These are phyloP conservation scores for Drosophila funebris DNA, from an alignment of 1,140 invertebrate species.

Conservation along the genomic window DNA sequence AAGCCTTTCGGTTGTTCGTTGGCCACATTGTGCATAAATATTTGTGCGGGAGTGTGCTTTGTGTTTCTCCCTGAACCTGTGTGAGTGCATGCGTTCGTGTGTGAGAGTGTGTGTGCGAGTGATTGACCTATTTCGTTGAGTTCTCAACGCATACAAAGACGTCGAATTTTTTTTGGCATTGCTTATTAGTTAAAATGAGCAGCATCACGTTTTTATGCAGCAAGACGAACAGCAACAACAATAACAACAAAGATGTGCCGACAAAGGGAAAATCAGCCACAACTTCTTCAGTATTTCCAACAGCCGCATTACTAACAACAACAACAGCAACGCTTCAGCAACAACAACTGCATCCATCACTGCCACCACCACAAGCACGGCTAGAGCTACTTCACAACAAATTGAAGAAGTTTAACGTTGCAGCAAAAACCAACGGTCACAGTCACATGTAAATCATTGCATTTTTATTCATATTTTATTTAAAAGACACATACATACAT, in stretches of 20 bases:
- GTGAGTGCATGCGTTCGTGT: slow-evolving; percentile 16
- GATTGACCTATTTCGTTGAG: slow-evolving; percentile 41
- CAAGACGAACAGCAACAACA: slow-evolving; percentile 53
- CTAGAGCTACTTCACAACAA: slow-evolving; percentile 35
- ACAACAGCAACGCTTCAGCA: slow-evolving; percentile 29
- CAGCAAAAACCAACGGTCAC: slow-evolving; percentile 65
- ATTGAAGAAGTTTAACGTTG: slow-evolving; percentile 63
- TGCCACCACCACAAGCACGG: slow-evolving; percentile 33
- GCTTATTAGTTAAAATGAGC: slow-evolving; percentile 56
- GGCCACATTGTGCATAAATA: slow-evolving; percentile 28
- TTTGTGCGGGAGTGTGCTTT: slow-evolving; percentile 23
- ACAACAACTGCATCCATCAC: slow-evolving; percentile 28
- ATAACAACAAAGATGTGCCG: slow-evolving; percentile 38
- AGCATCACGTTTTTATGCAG: slow-evolving; percentile 80
- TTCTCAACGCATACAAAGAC: slow-evolving; percentile 17
- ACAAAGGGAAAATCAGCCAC: slow-evolving; percentile 42
- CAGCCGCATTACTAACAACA: slow-evolving; percentile 57
- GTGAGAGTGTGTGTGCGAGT: slow-evolving; percentile 13
- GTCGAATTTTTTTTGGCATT: slow-evolving; percentile 17
- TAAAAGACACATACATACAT: slow-evolving; percentile 18
- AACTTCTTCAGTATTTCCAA: slow-evolving; percentile 41
- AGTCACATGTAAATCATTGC: slow-evolving; percentile 75
- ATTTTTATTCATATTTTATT: slow-evolving; percentile 57
- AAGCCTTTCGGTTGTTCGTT: not conserved
- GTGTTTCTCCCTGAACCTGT: slow-evolving; percentile 5